Evolutionary conservation across 1,140 invertebrate genomes (phyloP).

Genomic region (Aphelenchoides avenae): DNA sequence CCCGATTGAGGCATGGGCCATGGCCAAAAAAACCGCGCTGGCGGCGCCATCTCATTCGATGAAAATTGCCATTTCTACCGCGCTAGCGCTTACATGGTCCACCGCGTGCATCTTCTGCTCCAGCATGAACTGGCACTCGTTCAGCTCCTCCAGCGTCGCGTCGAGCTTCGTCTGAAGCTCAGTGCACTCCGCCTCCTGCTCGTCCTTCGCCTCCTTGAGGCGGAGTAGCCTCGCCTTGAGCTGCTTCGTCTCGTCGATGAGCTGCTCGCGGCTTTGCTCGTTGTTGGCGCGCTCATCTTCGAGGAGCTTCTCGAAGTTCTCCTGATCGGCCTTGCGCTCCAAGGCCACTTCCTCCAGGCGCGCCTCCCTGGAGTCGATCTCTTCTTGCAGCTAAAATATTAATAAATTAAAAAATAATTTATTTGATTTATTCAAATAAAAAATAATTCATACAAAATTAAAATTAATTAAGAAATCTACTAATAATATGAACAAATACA

Average conservation of each 20-base stretch:
- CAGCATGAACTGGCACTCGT: not conserved
- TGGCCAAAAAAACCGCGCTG: too few species aligned
- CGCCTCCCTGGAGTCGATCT: conserved; percentile 1
- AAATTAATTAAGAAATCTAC: too few species aligned
- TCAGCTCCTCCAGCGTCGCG: conserved; percentile 9
- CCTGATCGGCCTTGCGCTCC: not conserved
- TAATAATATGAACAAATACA: too few species aligned
- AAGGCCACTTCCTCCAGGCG: conserved; percentile 1
- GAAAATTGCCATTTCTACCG: too few species aligned
- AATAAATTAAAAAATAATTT: too few species aligned
- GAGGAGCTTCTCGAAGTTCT: not conserved
- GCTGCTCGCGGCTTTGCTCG: not conserved
- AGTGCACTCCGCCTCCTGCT: not conserved
- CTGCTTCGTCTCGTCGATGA: not conserved
- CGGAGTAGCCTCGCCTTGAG: conserved; percentile 13
- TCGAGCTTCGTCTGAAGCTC: conserved; percentile 13
- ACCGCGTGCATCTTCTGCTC: not conserved
- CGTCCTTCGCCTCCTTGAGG: conserved; percentile 19
- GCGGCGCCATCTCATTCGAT: too few species aligned
- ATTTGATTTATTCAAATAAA: too few species aligned
- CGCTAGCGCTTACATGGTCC: too few species aligned
- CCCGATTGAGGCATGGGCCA: too few species aligned
- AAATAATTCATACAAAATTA: too few species aligned
- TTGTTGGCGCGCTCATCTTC: not conserved
- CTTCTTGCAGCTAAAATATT: conserved; percentile 5